Evolutionary conservation across 1,140 invertebrate genomes (phyloP).

Genomic region (Drosophila varians): DNA sequence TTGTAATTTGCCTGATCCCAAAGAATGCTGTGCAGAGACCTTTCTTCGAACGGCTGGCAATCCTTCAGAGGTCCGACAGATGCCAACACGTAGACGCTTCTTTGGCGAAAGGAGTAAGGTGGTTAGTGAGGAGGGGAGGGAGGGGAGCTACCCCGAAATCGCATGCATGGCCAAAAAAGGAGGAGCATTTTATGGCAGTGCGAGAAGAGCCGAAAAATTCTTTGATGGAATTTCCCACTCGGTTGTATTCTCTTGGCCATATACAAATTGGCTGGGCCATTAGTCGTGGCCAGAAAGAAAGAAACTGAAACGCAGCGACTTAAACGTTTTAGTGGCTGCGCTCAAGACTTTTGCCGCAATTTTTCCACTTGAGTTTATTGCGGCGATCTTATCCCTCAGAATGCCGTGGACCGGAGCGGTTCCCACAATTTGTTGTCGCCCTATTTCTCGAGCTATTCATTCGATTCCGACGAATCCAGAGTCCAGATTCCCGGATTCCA

Average conservation of each 20-base stretch:
- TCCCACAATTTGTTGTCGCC: conserved; percentile 69
- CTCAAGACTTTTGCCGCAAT: conserved; percentile 71
- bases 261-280: conserved; percentile 76
- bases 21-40: conserved; percentile 58
- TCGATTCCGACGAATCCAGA: conserved; percentile 50
- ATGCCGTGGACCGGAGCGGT: conserved; percentile 3
- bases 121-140: too few relatives aligned
- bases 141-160: conserved; percentile 64
- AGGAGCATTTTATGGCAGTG: conserved; percentile 65
- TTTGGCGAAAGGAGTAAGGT: conserved; percentile 26
- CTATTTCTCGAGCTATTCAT: conserved; percentile 43
- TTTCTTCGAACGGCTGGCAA: conserved; percentile 42
- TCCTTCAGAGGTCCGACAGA: conserved; percentile 30
- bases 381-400: conserved; percentile 49
- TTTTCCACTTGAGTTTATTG: conserved; percentile 67
- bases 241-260: conserved; percentile 35
- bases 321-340: conserved; percentile 80
- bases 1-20: conserved; percentile 65
- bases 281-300: conserved; percentile 67
- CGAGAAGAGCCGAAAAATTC: conserved; percentile 67
- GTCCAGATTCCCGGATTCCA: conserved; percentile 21
- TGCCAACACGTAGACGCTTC: conserved; percentile 79
- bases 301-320: conserved; percentile 19
- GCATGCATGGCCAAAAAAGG: conserved; percentile 11
- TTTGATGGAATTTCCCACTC: conserved; percentile 60